These are phyloP conservation scores for Trachythela sp. DNA, from an alignment of 64 coral and sea anemone genomes.

Conservation along the genomic window DNA sequence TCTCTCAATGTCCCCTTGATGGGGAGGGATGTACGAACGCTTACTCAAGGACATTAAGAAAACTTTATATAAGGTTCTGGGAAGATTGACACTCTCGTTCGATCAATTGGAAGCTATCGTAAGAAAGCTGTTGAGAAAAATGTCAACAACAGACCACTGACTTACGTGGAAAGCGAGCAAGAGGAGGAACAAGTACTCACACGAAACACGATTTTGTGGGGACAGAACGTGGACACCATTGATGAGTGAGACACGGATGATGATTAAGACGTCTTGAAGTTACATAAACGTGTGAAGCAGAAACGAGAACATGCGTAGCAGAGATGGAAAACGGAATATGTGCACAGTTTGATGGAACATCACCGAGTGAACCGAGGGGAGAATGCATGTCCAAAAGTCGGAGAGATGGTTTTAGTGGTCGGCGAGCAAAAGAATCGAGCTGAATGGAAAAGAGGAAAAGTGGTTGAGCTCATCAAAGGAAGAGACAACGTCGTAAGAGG, in stretches of 20 bases:
- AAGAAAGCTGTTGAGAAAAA: not conserved
- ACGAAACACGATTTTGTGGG: constrained; percentile 25
- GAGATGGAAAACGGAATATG: constrained; percentile 46
- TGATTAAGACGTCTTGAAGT: constrained; percentile 39
- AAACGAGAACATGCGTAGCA: constrained; percentile 11
- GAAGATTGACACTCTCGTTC: constrained; percentile 28
- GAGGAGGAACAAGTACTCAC: not conserved
- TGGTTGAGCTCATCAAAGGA: too few species aligned
- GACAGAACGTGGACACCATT: constrained; percentile 39
- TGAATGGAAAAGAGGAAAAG: too few species aligned
- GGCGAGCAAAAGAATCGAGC: constrained; percentile 44
- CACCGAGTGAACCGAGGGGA: constrained; percentile 36
- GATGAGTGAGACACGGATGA: constrained; percentile 45
- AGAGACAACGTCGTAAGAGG: too few species aligned
- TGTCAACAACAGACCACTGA: not conserved
- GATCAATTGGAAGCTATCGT: constrained; percentile 41
- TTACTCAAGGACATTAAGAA: constrained; percentile 41
- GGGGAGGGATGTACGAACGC: not conserved
- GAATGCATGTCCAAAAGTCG: constrained; percentile 9
- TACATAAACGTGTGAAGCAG: constrained; percentile 27
- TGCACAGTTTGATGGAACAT: constrained; percentile 52
- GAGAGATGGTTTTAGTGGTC: constrained; percentile 29
- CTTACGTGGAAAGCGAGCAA: not conserved
- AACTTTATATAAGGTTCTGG: constrained; percentile 47
- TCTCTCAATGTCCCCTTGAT: not conserved